Evolutionary conservation across 2,888 invertebrate species (phyloP), one percentile per base, ranked within the genome.

Genomic region (Diarsia mendica): DNA sequence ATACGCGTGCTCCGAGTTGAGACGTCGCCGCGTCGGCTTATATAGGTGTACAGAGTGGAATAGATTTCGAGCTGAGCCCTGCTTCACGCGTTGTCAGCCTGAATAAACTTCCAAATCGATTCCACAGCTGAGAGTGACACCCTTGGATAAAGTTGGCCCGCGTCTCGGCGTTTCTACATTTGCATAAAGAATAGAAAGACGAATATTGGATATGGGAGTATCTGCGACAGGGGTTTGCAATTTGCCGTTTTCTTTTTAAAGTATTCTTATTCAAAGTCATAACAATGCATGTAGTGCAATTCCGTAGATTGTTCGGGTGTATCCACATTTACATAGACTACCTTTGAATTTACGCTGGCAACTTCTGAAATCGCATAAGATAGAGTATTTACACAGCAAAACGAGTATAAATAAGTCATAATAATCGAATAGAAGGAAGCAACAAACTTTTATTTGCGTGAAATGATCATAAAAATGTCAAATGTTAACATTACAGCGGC

Each of bases 101-200:
- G 95, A 95, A 96, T 96, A 95, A 95, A 96, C 95, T 94, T 94
- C 95, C 93, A 95, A 96, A 96, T 96, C 96, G 96, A 95, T 96
- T 95, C 93, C 92, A 90, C 93, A 93, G 92, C 96, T 96, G 96
- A 93, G 93, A 94, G 93, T 96, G 96, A 96, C 96, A 95, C 91
- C 92, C 90, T 90, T 90, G 93, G 93, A 93, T 94, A 93, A 92
- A 93, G 91, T 91, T 93, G 91, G 90, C 91, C 89, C 91, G 84
- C 88, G 85, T 87, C 87, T 91, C 89, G 88, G 89, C 91, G 90
- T 91, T 90, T 89, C 91, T 91, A 92, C 92, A 96, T 96, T 96
- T 95, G 94, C 95, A 95, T 96, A 94, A 93, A 94, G 93, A 95
- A 94, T 92, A 91, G 91, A 91, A 92, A 91, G 88, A 84, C 82